phyloP scores from a whole-genome alignment of 2,797 vertebrate species.

The Sebastes diaconus region DNA sequence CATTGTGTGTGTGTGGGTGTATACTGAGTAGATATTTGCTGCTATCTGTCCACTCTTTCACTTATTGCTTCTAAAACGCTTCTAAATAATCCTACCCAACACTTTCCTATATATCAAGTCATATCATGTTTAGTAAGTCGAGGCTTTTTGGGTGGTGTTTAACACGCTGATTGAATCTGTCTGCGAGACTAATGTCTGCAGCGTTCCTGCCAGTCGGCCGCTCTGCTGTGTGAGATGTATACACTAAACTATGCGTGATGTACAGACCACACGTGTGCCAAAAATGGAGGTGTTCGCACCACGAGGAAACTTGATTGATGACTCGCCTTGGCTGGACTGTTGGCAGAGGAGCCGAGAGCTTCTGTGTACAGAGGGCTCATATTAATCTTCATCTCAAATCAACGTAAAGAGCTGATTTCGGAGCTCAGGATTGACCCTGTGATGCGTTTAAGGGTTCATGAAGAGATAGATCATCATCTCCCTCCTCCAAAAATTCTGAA shows the following conservation, averaged over 20 bases:
- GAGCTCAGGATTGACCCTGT: neutral
- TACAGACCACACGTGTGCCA: constrained; percentile 11
- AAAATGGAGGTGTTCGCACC: constrained; percentile 11
- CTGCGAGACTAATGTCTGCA: neutral
- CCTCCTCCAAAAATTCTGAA: neutral
- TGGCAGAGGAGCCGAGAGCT: neutral
- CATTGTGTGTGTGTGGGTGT: constrained; percentile 41
- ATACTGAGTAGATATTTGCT: constrained; percentile 26
- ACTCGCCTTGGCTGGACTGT: neutral
- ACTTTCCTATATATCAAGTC: neutral
- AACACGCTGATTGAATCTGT: constrained; percentile 55
- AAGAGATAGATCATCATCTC: neutral
- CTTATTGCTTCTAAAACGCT: neutral
- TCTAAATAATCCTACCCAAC: neutral
- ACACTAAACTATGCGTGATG: neutral
- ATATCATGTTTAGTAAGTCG: constrained; percentile 14
- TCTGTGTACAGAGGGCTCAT: neutral
- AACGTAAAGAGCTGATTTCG: neutral
- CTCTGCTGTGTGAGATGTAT: neutral
- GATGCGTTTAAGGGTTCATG: neutral
- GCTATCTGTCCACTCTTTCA: constrained; percentile 21
- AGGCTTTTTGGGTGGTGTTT: constrained; percentile 23
- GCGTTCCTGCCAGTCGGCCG: constrained; percentile 42
- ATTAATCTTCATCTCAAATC: neutral
- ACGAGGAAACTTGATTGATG: constrained; percentile 30